These are phyloP conservation scores for Penaeus monodon DNA, from an alignment of 2,888 invertebrate species.

Conservation along the genomic window DNA sequence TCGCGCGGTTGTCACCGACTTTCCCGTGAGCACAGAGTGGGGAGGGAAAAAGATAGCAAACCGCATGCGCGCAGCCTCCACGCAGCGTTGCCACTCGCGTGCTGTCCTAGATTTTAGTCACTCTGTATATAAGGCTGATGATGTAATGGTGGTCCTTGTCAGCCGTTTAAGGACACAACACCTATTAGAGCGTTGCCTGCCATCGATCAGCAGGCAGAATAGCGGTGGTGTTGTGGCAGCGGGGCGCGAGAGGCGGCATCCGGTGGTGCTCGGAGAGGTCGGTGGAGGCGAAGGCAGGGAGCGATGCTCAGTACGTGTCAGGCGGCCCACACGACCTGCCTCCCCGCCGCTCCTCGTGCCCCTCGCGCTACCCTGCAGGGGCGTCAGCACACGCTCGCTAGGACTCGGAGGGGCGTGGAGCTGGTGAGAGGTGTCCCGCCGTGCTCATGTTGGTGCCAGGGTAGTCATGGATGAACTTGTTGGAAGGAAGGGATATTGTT, in stretches of 20 bases:
- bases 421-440: neutral
- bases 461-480: slow-evolving; percentile 33
- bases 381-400: slow-evolving; percentile 30
- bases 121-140: neutral
- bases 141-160: no score
- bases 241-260: slow-evolving; percentile 28
- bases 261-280: slow-evolving; percentile 30
- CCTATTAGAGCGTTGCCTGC: neutral
- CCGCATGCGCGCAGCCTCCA: slow-evolving; percentile 30
- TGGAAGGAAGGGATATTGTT: slow-evolving; percentile 33
- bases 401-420: slow-evolving; percentile 10
- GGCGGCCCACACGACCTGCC: slow-evolving; percentile 57
- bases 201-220: slow-evolving; percentile 19
- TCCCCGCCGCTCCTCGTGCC: slow-evolving; percentile 50
- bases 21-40: slow-evolving; percentile 29
- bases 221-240: slow-evolving; percentile 10
- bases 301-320: slow-evolving; percentile 42
- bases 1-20: slow-evolving; percentile 46
- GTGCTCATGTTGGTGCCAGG: slow-evolving; percentile 26
- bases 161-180: neutral
- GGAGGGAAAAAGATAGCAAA: slow-evolving; percentile 8
- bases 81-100: slow-evolving; percentile 4
- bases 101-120: neutral
- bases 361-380: slow-evolving; percentile 38
- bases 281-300: slow-evolving; percentile 39